A percentile compares a stretch with the other conserved stretches of the same genome.
phyloP scores from a whole-genome alignment of 1,140 invertebrate genomes.

The Drosophila lini region DNA sequence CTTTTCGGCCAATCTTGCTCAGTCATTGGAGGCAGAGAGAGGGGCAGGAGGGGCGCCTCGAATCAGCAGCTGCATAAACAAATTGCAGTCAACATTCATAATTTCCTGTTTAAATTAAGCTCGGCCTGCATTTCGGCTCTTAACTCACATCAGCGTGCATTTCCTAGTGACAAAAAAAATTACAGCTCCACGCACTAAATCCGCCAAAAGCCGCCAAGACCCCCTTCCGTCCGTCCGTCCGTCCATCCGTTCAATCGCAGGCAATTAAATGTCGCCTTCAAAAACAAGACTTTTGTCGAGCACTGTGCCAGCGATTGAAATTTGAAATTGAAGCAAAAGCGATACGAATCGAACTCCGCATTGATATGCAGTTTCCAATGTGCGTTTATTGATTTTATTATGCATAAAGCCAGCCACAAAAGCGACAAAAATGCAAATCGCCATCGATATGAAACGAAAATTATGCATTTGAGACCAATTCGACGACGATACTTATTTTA shows the following conservation, averaged over 20 bases:
- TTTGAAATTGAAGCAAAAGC: conserved; percentile 30
- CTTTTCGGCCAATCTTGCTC: conserved; percentile 62
- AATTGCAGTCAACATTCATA: conserved; percentile 83
- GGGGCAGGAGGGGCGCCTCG: conserved; percentile 17
- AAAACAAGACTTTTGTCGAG: conserved; percentile 60
- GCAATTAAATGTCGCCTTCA: conserved; percentile 81
- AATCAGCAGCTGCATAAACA: conserved; percentile 81
- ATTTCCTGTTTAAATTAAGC: conserved; percentile 83
- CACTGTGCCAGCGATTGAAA: conserved; percentile 27
- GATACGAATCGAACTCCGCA: conserved; percentile 40
- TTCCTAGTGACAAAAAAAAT: conserved; percentile 81
- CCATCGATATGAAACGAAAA: conserved; percentile 73
- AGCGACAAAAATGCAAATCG: conserved; percentile 79
- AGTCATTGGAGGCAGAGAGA: conserved; percentile 18
- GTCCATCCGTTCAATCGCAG: conserved; percentile 34
- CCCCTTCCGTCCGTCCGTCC: conserved; percentile 4
- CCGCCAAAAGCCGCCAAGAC: conserved; percentile 18
- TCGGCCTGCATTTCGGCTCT: conserved; percentile 64
- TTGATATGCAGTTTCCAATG: conserved; percentile 71
- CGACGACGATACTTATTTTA: conserved; percentile 49
- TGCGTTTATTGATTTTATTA: conserved; percentile 83
- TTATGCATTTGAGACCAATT: conserved; percentile 78
- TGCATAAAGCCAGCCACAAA: conserved; percentile 76
- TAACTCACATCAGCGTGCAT: conserved; percentile 76
- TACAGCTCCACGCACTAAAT: conserved; percentile 59